Conservation (phyloP, 1,140 invertebrate genomes). For the Portunus trituberculatus region DNA sequence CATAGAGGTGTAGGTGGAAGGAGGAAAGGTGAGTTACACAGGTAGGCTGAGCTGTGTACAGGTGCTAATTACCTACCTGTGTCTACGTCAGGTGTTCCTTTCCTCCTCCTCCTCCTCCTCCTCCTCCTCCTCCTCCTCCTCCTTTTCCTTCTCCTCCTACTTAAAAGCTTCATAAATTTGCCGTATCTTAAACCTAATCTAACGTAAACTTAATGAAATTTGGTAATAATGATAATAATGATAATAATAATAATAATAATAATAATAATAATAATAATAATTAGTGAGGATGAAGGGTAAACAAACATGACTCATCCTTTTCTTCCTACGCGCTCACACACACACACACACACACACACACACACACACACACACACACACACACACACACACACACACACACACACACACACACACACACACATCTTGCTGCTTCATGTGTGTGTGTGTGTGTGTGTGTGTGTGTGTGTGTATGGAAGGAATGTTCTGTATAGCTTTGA, state of each 20-base stretch:
- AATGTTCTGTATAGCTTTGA: not conserved
- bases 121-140: not conserved
- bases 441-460: not conserved
- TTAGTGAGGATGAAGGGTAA: not conserved
- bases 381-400: constrained; percentile 61
- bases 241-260: not conserved
- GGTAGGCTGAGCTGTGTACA: not conserved
- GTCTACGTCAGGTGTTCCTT: not conserved
- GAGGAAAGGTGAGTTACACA: not conserved
- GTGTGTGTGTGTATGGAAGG: not conserved
- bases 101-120: not conserved
- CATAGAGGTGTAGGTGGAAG: not conserved
- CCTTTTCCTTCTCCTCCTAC: not conserved
- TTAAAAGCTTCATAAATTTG: too few relatives aligned
- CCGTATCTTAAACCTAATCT: not conserved
- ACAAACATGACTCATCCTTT: too few relatives aligned
- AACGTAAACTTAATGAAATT: not conserved
- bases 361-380: constrained; percentile 62
- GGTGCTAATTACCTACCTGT: not conserved
- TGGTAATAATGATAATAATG: not conserved
- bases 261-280: constrained; percentile 6
- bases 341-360: too few relatives aligned
- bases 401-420: constrained; percentile 49
- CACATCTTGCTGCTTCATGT: not conserved
- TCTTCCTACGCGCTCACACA: too few relatives aligned